Evolutionary conservation across 2,888 invertebrate genomes (phyloP), one percentile per base, ranked within the genome.

Genomic region (Leptarthrus brevirostris): DNA sequence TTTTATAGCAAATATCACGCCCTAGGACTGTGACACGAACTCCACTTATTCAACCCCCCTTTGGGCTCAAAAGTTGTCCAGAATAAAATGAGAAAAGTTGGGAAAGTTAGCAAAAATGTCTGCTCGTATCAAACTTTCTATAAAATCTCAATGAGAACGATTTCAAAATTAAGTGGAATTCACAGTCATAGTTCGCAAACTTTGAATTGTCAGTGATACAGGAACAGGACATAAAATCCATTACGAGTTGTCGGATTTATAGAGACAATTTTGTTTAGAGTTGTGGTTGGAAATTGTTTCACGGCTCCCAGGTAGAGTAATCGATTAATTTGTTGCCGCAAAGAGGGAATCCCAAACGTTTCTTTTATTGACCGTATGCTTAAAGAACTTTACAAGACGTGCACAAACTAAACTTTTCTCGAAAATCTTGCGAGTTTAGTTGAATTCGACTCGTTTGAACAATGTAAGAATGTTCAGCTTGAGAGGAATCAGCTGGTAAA

Each of bases 61-160:
- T 30, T 8, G 2, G 61, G 36, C 18, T 3, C 8, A 26, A 40
- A 8, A 36, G 14, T n/a, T 61, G 61, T 16, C n/a, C 20, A 40
- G 44, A 49, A 47, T 22, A 26, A 47, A 64, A 64, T 64, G 47
- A 24, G 47, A 64, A 64, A 64, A 64, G 64, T 64, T 64, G 47
- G 24, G 47, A 64, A 64, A 44, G 64, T 40, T 47, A 20, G 40
- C 24, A 47, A 47, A 40, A 64, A 44, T 64, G 64, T 10, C 47
- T 64, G 24, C 22, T 36, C 18, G 16, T 24, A 64, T 64, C 44
- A 47, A 44, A 64, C 44, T 64, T 64, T 47, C 40, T 61, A 40
- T 44, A 64, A 64, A 24, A 64, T 64, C 16, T 64, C 20, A 64
- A 22, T 64, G 44, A 22, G 44, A 26, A 18, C 47, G 44, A 47